Percentiles rank a stretch among this genome's conserved stretches.
phyloP scores from a whole-genome alignment of 2,113 vertebrate genomes.

The Malurus melanocephalus region DNA sequence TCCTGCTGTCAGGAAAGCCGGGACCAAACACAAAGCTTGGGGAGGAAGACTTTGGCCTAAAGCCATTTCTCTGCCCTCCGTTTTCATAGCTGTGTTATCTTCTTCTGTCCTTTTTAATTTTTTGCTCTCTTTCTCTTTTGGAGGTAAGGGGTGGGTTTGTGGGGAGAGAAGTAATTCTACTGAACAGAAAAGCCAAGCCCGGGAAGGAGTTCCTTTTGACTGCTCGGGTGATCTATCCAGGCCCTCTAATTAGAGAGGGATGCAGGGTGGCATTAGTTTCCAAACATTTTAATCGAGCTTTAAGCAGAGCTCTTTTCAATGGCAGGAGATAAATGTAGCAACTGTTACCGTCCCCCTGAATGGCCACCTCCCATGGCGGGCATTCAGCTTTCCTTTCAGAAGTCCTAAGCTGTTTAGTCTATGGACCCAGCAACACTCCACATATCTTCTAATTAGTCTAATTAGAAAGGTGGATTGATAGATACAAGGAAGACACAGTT shows the following conservation, averaged over 20 bases:
- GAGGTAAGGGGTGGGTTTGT: not conserved
- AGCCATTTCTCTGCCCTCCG: not conserved
- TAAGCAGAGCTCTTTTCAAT: conserved; percentile 83
- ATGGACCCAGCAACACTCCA: conserved; percentile 56
- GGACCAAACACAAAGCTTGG: rapidly evolving
- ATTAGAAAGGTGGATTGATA: conserved; percentile 75
- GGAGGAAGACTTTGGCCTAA: not conserved
- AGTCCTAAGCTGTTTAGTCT: conserved; percentile 59
- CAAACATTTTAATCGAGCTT: conserved; percentile 92
- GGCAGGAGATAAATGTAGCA: conserved; percentile 83
- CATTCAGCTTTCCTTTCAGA: conserved; percentile 81
- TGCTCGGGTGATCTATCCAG: conserved; percentile 27
- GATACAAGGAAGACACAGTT: conserved; percentile 47
- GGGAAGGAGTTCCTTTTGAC: conserved; percentile 23
- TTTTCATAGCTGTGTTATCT: not conserved
- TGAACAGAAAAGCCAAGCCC: conserved; percentile 19
- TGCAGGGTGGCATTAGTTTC: conserved; percentile 87
- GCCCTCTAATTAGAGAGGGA: conserved; percentile 85
- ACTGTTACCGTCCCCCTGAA: conserved; percentile 76
- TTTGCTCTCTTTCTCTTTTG: rapidly evolving
- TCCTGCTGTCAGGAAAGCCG: rapidly evolving
- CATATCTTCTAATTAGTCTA: conserved; percentile 79
- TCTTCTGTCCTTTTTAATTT: not conserved
- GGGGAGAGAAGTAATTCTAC: not conserved
- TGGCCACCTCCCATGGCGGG: conserved; percentile 83